phyloP scores from a whole-genome alignment of 2,113 vertebrate species.

The Sapajus apella region DNA sequence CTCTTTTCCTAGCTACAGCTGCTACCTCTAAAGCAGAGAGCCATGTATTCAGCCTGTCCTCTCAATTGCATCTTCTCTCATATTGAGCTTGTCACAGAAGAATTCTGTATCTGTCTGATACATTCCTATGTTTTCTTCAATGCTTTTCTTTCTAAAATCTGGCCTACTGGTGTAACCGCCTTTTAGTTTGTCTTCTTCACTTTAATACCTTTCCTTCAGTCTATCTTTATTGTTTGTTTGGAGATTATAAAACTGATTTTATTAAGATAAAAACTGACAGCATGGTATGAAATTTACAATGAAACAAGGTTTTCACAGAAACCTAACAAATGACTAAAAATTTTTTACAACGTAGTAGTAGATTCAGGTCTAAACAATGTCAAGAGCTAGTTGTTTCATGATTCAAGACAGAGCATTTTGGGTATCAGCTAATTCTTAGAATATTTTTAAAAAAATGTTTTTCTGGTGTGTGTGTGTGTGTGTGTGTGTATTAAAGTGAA shows the following conservation, averaged over 20 bases:
- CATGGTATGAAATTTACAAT: slow-evolving; percentile 80
- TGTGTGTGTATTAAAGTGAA: background rate
- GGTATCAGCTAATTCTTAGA: background rate
- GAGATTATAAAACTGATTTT: slow-evolving; percentile 81
- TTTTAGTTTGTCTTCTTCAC: background rate
- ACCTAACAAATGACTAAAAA: slow-evolving; percentile 75
- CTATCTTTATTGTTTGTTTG: background rate
- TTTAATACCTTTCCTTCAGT: background rate
- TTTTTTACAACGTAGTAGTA: slow-evolving; percentile 74
- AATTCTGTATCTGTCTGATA: background rate
- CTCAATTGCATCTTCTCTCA: background rate
- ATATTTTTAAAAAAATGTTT: slow-evolving; percentile 7
- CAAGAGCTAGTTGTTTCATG: slow-evolving; percentile 43
- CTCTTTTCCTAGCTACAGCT: background rate
- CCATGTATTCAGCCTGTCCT: background rate
- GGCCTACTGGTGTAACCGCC: background rate
- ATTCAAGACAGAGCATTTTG: slow-evolving; percentile 57
- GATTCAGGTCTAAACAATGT: slow-evolving; percentile 38
- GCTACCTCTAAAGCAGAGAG: background rate
- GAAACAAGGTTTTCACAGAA: slow-evolving; percentile 81
- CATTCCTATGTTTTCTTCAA: background rate
- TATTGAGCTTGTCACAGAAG: background rate
- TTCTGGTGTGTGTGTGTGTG: background rate
- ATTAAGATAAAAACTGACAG: slow-evolving; percentile 79
- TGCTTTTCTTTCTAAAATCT: background rate